Percentiles rank a stretch among this genome's conserved stretches.
These are phyloP conservation scores for Tetranychus truncatus DNA, from an alignment of 2,888 invertebrate species.

Conservation along the genomic window DNA sequence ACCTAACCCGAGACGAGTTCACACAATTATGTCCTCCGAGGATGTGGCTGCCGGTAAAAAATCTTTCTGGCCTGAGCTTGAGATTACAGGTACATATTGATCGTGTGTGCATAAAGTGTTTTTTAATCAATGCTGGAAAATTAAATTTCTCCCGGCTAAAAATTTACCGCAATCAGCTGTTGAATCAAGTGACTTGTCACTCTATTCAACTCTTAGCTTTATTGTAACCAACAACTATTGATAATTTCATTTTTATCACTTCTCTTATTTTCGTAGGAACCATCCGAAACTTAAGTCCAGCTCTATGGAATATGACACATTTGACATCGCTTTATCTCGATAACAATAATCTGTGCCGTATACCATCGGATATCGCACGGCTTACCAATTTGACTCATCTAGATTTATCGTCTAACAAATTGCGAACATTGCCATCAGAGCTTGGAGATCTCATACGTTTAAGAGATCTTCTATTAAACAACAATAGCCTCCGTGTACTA, in stretches of 20 bases:
- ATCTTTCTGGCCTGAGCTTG: slow-evolving; percentile 22
- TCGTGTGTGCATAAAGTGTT: not conserved
- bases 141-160: too few relatives aligned
- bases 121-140: too few relatives aligned
- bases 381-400: slow-evolving; percentile 64
- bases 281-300: slow-evolving; percentile 79
- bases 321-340: slow-evolving; percentile 85
- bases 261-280: slow-evolving; percentile 45
- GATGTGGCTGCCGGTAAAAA: slow-evolving; percentile 80
- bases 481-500: slow-evolving; percentile 77
- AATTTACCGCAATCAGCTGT: too few relatives aligned
- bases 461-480: slow-evolving; percentile 78
- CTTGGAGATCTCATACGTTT: slow-evolving; percentile 88
- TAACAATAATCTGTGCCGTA: slow-evolving; percentile 74
- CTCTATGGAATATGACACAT: slow-evolving; percentile 73
- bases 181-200: too few relatives aligned
- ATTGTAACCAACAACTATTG: too few relatives aligned
- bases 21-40: slow-evolving; percentile 40
- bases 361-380: slow-evolving; percentile 75
- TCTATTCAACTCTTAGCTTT: too few relatives aligned
- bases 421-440: slow-evolving; percentile 81
- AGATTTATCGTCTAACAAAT: slow-evolving; percentile 83
- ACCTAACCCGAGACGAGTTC: slow-evolving; percentile 23
- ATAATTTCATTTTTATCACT: slow-evolving; percentile 2
- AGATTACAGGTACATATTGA: slow-evolving; percentile 23